Base-by-base conservation (phyloP, 1,140 invertebrate genomes). In the Chironomus tepperi region DNA sequence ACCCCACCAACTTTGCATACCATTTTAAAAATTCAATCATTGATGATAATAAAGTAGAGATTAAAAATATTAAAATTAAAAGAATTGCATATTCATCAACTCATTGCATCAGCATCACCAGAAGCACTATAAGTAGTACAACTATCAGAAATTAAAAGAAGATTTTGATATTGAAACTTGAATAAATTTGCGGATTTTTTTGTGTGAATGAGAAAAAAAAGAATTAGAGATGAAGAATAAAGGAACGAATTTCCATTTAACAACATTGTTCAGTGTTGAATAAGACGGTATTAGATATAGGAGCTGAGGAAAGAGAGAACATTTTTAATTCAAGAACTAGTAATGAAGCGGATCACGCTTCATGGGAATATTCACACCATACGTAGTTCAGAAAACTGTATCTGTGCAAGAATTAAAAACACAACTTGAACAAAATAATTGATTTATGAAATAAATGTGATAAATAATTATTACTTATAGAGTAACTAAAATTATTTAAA, bases 61-160 rank as follows among this genome's bases (percentile, higher is more conserved):
- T 57, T 57, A 57, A 57, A 47, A 57, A 57, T 15, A 57, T 57
- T n/a, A 57, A 57, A 34, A 34, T 5, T 34, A 34, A 34, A 34
- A 34, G 24, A 34, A 57, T 57, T 57, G 47, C 47, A 57, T 57
- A 57, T 57, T 57, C 47, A 57, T 57, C 47, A 57, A n/a, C 47
- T 57, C 24, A 34, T 34, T 34, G 24, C 24, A 34, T 34, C 24
- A 34, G 24, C 24, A 34, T 5, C 24, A 34, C 5, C 1, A 34
- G 5, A 34, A 34, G 2, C 5, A 1, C 5, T 34, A 1, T 34
- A 34, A 34, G 24, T 34, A 34, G 24, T 34, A 34, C 24, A 34
- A 34, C 24, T 34, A 34, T 34, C 24, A 34, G 24, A 57, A 47
- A 15, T n/a, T 5, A 57, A 57, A 57, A 57, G 47, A 57, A 57